These are phyloP conservation scores for Heliconius ismenius DNA, from an alignment of 2,888 invertebrate genomes.

Conservation along the genomic window DNA sequence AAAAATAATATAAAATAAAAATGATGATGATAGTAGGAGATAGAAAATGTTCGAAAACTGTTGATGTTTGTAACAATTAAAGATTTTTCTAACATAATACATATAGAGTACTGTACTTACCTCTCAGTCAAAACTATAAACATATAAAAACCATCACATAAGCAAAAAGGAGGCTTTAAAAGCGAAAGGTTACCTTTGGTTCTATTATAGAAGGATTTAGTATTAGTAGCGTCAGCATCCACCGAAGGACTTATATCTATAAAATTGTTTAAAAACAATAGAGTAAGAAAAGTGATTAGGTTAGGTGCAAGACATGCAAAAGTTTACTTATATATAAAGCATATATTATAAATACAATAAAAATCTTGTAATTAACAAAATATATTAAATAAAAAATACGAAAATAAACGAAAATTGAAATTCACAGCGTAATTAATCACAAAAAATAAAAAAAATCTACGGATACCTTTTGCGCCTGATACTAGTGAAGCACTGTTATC, in stretches of 20 bases:
- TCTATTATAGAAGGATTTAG: constrained; percentile 51
- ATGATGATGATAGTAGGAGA: no score
- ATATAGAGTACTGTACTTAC: constrained; percentile 10
- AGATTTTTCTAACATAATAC: neutral
- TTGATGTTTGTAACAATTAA: neutral
- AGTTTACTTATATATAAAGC: neutral
- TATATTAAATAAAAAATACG: neutral
- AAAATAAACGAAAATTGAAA: neutral
- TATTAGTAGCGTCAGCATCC: constrained; percentile 46
- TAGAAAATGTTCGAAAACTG: no score
- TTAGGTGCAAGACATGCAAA: constrained; percentile 47
- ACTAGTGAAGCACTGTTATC: constrained; percentile 65
- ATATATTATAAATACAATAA: neutral
- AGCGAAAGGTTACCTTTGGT: constrained; percentile 44
- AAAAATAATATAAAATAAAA: no score
- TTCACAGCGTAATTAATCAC: neutral
- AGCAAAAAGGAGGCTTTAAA: neutral
- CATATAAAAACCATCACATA: neutral
- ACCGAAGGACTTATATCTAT: constrained; percentile 48
- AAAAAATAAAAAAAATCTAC: neutral
- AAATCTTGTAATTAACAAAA: neutral
- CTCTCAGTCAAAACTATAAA: neutral
- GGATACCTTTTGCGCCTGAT: constrained; percentile 53
- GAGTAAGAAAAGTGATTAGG: constrained; percentile 36
- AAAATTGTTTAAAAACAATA: constrained; percentile 40